phyloP scores from a whole-genome alignment of 2,797 vertebrate genomes.

The Ceryle rudis region DNA sequence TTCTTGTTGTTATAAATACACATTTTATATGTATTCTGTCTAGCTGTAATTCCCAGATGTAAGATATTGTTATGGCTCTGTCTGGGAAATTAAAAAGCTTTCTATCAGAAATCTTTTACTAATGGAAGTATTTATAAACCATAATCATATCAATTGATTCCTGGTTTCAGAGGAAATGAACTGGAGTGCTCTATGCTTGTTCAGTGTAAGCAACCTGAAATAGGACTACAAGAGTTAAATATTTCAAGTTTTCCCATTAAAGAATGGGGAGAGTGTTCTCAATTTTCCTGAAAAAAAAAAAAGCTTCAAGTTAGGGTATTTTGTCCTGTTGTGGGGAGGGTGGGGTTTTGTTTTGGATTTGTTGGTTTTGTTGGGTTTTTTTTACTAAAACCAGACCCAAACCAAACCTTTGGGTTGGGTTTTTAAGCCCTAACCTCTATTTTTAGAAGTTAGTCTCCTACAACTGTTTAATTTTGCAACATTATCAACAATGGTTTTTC shows the following conservation, averaged over 20 bases:
- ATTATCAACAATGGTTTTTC: neutral
- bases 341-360: neutral
- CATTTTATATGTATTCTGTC: neutral
- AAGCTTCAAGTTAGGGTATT: neutral
- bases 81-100: slow-evolving; percentile 32
- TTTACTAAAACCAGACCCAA: neutral
- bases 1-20: neutral
- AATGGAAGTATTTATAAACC: slow-evolving; percentile 1
- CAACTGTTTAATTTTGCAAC: neutral
- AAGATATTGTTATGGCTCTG: neutral
- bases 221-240: neutral
- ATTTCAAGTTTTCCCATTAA: neutral
- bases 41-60: slow-evolving; percentile 1
- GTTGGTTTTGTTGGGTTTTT: neutral
- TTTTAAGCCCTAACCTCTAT: neutral
- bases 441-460: neutral
- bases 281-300: neutral
- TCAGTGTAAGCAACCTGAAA: neutral
- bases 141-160: slow-evolving; percentile 20
- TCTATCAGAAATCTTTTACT: slow-evolving; percentile 25
- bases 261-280: neutral
- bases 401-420: neutral
- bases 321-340: neutral
- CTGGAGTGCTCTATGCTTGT: neutral
- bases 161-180: slow-evolving; percentile 35